phyloP scores from a whole-genome alignment of 1,140 invertebrate genomes.

The Aradophagus sp. region DNA sequence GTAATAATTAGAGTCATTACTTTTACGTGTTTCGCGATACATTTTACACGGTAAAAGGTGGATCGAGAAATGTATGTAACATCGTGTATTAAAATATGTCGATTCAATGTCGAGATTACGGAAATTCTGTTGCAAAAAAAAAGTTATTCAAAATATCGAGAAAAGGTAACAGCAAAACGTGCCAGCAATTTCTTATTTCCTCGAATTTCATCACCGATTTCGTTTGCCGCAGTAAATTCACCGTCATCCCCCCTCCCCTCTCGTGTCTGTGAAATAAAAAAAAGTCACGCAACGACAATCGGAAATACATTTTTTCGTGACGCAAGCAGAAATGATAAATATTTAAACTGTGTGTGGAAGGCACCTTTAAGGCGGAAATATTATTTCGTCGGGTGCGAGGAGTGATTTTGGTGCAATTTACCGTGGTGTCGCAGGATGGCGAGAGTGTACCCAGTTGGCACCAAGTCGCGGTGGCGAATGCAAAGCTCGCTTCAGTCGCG shows the following conservation, averaged over 20 bases:
- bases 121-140: not conserved
- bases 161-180: not conserved
- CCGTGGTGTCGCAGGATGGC: slow-evolving; percentile 17
- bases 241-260: too few species aligned
- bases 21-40: too few species aligned
- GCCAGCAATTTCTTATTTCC: slow-evolving; percentile 25
- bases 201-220: slow-evolving; percentile 15
- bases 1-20: too few species aligned
- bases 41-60: too few species aligned
- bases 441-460: slow-evolving; percentile 44
- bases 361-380: slow-evolving; percentile 33
- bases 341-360: slow-evolving; percentile 34
- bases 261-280: slow-evolving; percentile 9
- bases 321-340: slow-evolving; percentile 34
- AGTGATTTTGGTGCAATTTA: slow-evolving; percentile 48
- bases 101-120: too few species aligned
- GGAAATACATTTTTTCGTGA: slow-evolving; percentile 25
- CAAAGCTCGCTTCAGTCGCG: slow-evolving; percentile 15
- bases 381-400: slow-evolving; percentile 29
- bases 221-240: slow-evolving; percentile 5
- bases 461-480: slow-evolving; percentile 28
- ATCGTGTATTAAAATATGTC: too few species aligned
- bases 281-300: slow-evolving; percentile 4
- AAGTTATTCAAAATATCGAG: slow-evolving; percentile 1
- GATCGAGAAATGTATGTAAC: too few species aligned